A percentile compares a stretch with the other conserved stretches of the same genome.
phyloP scores from a whole-genome alignment of 2,888 invertebrate species.

The Rhorus exstirpatorius region DNA sequence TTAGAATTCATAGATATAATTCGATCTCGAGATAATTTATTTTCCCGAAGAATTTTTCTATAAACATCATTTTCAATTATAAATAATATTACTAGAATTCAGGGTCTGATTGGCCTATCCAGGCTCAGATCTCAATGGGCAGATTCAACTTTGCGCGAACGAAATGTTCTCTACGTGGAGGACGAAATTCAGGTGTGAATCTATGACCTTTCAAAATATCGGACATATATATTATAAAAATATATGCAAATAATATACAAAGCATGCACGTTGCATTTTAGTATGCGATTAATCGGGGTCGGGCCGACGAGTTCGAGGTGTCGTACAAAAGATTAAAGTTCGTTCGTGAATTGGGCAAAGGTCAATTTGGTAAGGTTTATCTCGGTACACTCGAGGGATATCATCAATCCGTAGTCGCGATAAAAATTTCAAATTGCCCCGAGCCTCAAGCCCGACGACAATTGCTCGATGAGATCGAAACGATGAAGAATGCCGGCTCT shows the following conservation, averaged over 20 bases:
- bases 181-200: conserved; percentile 77
- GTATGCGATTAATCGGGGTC: conserved; percentile 60
- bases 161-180: conserved; percentile 79
- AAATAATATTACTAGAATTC: conserved; percentile 54
- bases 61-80: not conserved
- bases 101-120: conserved; percentile 56
- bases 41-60: not conserved
- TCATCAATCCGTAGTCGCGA: conserved; percentile 75
- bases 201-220: not conserved
- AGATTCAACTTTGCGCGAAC: conserved; percentile 74
- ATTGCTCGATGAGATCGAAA: conserved; percentile 92
- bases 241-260: not conserved
- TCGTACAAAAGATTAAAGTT: conserved; percentile 86
- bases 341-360: conserved; percentile 89
- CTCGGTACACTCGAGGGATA: conserved; percentile 88
- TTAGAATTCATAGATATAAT: too few species aligned
- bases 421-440: conserved; percentile 79
- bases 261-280: not conserved
- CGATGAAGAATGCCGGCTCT: conserved; percentile 92
- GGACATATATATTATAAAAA: not conserved
- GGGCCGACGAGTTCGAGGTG: conserved; percentile 87
- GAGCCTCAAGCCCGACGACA: conserved; percentile 87
- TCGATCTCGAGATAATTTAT: too few species aligned
- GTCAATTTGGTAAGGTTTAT: conserved; percentile 92
- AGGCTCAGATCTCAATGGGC: conserved; percentile 71